Percentiles rank a stretch among this genome's conserved stretches.
Conservation (phyloP, 2,113 vertebrate species). For the Campylomormyrus numenius region DNA sequence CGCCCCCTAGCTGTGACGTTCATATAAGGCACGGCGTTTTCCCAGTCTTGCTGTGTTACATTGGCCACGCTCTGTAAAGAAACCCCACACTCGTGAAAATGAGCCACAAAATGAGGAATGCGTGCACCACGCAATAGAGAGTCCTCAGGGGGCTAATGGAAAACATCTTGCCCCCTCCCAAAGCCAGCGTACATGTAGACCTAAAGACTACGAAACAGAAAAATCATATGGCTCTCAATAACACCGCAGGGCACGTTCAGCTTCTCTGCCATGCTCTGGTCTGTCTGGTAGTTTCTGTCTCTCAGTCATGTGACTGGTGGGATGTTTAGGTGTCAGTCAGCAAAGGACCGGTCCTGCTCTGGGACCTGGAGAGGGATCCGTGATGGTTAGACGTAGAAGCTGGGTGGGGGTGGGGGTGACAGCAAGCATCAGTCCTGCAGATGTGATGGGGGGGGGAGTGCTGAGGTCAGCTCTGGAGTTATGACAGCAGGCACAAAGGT, state of each 20-base stretch:
- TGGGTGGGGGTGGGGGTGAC: not conserved
- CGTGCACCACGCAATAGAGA: conserved; percentile 49
- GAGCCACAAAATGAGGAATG: conserved; percentile 43
- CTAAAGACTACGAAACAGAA: conserved; percentile 38
- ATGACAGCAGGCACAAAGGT: conserved; percentile 64
- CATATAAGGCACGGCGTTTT: not conserved
- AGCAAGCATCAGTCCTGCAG: conserved; percentile 30
- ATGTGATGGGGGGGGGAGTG: conserved; percentile 8
- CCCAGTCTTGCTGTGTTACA: not conserved
- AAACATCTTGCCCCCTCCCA: conserved; percentile 49
- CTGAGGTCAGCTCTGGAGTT: conserved; percentile 48
- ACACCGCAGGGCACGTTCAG: conserved; percentile 24
- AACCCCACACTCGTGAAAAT: conserved; percentile 21
- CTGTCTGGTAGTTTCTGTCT: not conserved
- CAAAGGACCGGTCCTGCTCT: not conserved
- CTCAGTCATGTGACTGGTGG: not conserved
- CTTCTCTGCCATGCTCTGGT: not conserved
- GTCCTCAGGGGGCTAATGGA: conserved; percentile 52
- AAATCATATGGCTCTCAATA: conserved; percentile 31
- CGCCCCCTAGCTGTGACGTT: conserved; percentile 12
- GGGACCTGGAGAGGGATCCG: not conserved
- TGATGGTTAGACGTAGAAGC: not conserved
- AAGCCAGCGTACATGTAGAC: conserved; percentile 38
- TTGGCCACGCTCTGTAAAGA: not conserved
- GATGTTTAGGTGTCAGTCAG: not conserved